Evolutionary conservation across 1,140 invertebrate genomes (phyloP).

Genomic region (Cataglyphis hispanica): DNA sequence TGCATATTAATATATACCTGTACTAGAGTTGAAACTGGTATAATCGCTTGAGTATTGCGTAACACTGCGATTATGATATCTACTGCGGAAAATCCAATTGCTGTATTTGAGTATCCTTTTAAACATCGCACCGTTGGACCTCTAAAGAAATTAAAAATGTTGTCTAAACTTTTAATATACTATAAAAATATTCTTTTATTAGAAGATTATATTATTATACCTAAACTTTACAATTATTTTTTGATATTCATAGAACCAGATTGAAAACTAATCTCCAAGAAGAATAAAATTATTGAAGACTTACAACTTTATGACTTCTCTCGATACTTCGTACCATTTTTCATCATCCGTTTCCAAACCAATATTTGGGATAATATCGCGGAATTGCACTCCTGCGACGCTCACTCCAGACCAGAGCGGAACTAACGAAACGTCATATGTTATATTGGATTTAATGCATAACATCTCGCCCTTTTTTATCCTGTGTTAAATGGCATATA

Average conservation of each 20-base stretch:
- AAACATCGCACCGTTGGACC: slow-evolving; percentile 86
- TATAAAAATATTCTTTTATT: neutral
- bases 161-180: too few relatives aligned
- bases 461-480: slow-evolving; percentile 30
- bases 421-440: slow-evolving; percentile 83
- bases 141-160: slow-evolving; percentile 76
- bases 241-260: too few relatives aligned
- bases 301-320: slow-evolving; percentile 87
- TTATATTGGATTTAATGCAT: slow-evolving; percentile 46
- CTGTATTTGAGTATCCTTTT: slow-evolving; percentile 87
- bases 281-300: slow-evolving; percentile 28
- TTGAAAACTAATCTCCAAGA: too few relatives aligned
- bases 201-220: too few relatives aligned
- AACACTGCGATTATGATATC: slow-evolving; percentile 86
- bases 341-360: slow-evolving; percentile 87
- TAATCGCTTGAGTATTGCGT: slow-evolving; percentile 86
- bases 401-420: slow-evolving; percentile 90
- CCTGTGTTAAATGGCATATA: slow-evolving; percentile 19
- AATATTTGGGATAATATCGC: slow-evolving; percentile 87
- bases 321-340: slow-evolving; percentile 87
- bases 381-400: slow-evolving; percentile 88
- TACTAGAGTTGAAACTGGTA: slow-evolving; percentile 87
- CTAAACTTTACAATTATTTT: too few relatives aligned
- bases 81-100: slow-evolving; percentile 87
- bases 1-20: slow-evolving; percentile 81